Conservation (phyloP, 2,113 vertebrate genomes). For the Paracanthobrama guichenoti region DNA sequence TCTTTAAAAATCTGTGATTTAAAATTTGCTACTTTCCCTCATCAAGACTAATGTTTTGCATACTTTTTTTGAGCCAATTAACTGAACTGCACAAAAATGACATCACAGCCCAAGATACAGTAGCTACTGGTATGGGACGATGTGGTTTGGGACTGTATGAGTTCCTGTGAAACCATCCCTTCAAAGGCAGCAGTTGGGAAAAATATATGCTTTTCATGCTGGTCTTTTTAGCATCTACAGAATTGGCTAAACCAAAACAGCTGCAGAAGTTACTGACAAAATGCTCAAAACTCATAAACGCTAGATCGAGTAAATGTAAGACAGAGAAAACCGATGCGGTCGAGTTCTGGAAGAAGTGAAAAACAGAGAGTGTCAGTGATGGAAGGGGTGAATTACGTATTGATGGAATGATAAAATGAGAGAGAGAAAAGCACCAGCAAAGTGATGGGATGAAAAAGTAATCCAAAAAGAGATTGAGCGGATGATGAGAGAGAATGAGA, state of each 20-base stretch:
- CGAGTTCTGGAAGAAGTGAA: conserved; percentile 20
- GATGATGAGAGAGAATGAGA: conserved; percentile 28
- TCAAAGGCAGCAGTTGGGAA: not conserved
- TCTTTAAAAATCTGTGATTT: too few species aligned
- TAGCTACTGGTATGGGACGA: not conserved
- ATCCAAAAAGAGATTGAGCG: conserved; percentile 29
- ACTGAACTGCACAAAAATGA: not conserved
- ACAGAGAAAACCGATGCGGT: conserved; percentile 29
- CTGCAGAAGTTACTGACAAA: not conserved
- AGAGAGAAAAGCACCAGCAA: conserved; percentile 1
- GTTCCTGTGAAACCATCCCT: not conserved
- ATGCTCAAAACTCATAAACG: not conserved
- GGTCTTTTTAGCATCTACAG: not conserved
- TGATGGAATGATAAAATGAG: conserved; percentile 49
- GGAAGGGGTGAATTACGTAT: not conserved
- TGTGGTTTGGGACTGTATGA: not conserved
- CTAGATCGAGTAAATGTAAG: conserved; percentile 24
- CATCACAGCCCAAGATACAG: not conserved
- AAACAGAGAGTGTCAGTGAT: not conserved
- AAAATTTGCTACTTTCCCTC: too few species aligned
- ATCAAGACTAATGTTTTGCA: not conserved
- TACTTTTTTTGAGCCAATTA: not conserved
- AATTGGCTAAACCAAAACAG: not conserved
- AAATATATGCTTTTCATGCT: not conserved
- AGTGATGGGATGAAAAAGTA: not conserved